Percentiles rank a stretch among this genome's conserved stretches.
Conservation (phyloP, 2,888 invertebrate genomes). For the Exephanes ischioxanthus region DNA sequence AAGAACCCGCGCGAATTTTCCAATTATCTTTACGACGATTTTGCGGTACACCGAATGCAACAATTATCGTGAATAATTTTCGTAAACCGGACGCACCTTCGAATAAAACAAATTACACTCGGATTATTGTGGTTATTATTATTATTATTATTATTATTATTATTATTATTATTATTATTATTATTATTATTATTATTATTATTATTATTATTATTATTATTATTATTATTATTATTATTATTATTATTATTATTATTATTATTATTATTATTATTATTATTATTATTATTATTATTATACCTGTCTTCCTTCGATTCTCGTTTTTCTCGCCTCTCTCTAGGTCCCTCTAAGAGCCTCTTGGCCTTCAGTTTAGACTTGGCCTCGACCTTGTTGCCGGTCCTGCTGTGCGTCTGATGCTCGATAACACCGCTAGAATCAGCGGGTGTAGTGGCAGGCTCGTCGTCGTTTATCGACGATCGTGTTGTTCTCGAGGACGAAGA, state of each 20-base stretch:
- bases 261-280: background rate
- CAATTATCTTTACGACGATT: slow-evolving; percentile 66
- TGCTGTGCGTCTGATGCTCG: slow-evolving; percentile 76
- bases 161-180: background rate
- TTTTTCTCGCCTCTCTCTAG: slow-evolving; percentile 78
- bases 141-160: background rate
- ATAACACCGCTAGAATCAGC: slow-evolving; percentile 76
- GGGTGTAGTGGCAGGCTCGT: slow-evolving; percentile 75
- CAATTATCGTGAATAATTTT: slow-evolving; percentile 57
- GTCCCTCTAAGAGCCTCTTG: slow-evolving; percentile 79
- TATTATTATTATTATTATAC: slow-evolving; percentile 66
- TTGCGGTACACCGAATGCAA: slow-evolving; percentile 44
- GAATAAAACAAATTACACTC: slow-evolving; percentile 34
- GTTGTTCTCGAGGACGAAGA: slow-evolving; percentile 62
- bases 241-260: background rate
- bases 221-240: slow-evolving; percentile 12
- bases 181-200: background rate
- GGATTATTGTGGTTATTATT: slow-evolving; percentile 8
- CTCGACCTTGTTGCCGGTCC: slow-evolving; percentile 76
- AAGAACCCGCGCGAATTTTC: slow-evolving; percentile 43
- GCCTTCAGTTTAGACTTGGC: slow-evolving; percentile 78
- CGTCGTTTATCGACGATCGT: slow-evolving; percentile 74
- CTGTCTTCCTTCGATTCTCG: slow-evolving; percentile 79
- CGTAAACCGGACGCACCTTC: slow-evolving; percentile 24
- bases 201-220: background rate